phyloP scores from a whole-genome alignment of 2,797 vertebrate species.

The Lithobates sylvaticus region DNA sequence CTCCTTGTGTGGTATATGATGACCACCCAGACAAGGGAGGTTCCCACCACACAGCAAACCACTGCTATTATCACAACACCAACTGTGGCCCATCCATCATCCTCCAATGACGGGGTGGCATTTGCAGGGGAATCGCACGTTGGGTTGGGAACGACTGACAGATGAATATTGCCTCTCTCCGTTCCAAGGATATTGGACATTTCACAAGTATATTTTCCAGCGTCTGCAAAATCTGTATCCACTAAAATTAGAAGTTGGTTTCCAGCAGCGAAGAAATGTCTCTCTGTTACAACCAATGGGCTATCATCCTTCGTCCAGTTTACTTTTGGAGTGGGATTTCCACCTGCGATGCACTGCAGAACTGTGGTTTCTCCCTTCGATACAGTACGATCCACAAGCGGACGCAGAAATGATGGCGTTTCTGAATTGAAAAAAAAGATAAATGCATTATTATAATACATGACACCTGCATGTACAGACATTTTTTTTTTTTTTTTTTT shows the following conservation, averaged over 20 bases:
- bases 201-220: slow-evolving; percentile 93
- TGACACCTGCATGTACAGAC: background rate
- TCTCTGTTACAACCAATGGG: slow-evolving; percentile 88
- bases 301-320: slow-evolving; percentile 98
- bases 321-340: slow-evolving; percentile 88
- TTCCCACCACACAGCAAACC: slow-evolving; percentile 98
- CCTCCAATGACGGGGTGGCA: slow-evolving; percentile 75
- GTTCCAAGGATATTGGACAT: slow-evolving; percentile 96
- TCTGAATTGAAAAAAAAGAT: slow-evolving; percentile 74
- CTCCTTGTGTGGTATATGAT: slow-evolving; percentile 98
- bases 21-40: slow-evolving; percentile 97
- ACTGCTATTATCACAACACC: slow-evolving; percentile 97
- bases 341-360: slow-evolving; percentile 94
- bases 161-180: slow-evolving; percentile 87
- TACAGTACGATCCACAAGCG: slow-evolving; percentile 89
- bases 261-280: slow-evolving; percentile 95
- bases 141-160: slow-evolving; percentile 88
- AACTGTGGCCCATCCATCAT: slow-evolving; percentile 93
- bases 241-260: slow-evolving; percentile 97
- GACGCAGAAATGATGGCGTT: slow-evolving; percentile 92
- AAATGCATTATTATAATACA: background rate
- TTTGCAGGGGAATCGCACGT: slow-evolving; percentile 91
- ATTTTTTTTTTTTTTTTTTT: too few relatives aligned
- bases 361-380: slow-evolving; percentile 94
- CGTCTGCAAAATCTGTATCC: slow-evolving; percentile 88